Base-by-base conservation (phyloP, 2,113 vertebrate genomes). In the Psephotus haematonotus region DNA sequence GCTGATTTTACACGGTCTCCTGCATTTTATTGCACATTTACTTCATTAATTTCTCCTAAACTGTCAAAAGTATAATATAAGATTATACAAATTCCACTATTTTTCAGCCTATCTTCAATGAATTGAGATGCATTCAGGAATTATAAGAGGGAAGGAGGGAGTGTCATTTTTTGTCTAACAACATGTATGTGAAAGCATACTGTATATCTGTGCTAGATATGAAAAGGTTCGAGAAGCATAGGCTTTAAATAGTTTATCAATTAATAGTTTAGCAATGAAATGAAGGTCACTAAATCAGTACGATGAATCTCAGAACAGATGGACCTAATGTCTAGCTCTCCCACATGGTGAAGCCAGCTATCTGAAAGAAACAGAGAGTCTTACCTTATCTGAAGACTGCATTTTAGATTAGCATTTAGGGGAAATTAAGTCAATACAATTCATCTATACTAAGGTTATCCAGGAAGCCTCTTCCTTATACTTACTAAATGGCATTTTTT, bases 41-140 rank as follows among this genome's bases (percentile, higher is more conserved):
- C 19, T 78, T 63, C 37, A 60, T 53, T 82, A 71, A 78, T 84
- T 94, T 87, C 22, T 68, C 24, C 31, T 77, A 63, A 95, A 65
- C 5, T 62, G 19, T 81, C 23, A 46, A 72, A 44, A 94, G 12
- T 7, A 44, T 85, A 43, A 33, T 43, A 47, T 10, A 67, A 64
- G n/a, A 37, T 72, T 47, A 33, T n/a, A 60, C 1, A 22, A 15
- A 46, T 2, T 28, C 12, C 17, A 17, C 17, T 50, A 11, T 90
- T 85, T 92, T 69, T 6, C 6, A 60, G 11, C 12, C 22, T 47
- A 13, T 52, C 8, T 86, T 64, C 39, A 47, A 49, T 0, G 1
- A 90, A 44, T 0, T 39, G 29, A 44, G 35, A 67, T 43, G 29
- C 1, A 33, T 55, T 87, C 43, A 60, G 17, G 31, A 24, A 22